Conservation (phyloP, 1,140 invertebrate species). For the Papilio polytes region DNA sequence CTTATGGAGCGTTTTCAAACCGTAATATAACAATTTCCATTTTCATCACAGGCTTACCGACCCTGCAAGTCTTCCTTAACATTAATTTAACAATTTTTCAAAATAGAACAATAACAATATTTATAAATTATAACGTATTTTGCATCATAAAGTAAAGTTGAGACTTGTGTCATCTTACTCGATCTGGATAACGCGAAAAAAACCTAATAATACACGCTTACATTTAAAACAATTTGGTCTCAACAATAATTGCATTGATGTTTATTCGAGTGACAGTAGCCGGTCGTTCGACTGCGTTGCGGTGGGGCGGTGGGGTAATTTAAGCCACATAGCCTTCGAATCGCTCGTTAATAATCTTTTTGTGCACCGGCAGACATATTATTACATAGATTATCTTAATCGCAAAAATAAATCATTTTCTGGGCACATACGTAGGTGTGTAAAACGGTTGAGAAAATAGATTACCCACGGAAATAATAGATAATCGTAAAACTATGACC, state of each 20-base stretch:
- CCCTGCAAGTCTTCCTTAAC: too few species aligned
- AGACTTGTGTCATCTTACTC: too few species aligned
- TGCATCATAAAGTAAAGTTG: too few species aligned
- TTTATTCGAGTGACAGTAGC: constrained; percentile 39
- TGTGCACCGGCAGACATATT: constrained; percentile 26
- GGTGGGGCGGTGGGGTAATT: constrained; percentile 35
- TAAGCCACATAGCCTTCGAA: constrained; percentile 33
- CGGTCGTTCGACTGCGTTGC: constrained; percentile 27
- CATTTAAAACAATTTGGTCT: not conserved
- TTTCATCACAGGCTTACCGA: too few species aligned
- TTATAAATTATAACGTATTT: too few species aligned
- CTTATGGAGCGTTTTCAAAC: too few species aligned
- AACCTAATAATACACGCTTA: not conserved
- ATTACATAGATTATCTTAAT: constrained; percentile 30
- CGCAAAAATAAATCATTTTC: constrained; percentile 28
- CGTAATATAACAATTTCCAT: too few species aligned
- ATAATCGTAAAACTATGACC: not conserved
- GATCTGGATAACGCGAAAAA: not conserved
- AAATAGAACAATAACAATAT: too few species aligned
- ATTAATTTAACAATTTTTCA: too few species aligned
- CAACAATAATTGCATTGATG: constrained; percentile 4
- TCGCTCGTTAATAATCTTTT: constrained; percentile 41
- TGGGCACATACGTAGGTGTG: not conserved
- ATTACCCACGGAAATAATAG: not conserved
- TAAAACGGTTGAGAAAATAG: not conserved